These are phyloP conservation scores for Etia nguti DNA, from an alignment of 2,113 vertebrate species.

Conservation along the genomic window DNA sequence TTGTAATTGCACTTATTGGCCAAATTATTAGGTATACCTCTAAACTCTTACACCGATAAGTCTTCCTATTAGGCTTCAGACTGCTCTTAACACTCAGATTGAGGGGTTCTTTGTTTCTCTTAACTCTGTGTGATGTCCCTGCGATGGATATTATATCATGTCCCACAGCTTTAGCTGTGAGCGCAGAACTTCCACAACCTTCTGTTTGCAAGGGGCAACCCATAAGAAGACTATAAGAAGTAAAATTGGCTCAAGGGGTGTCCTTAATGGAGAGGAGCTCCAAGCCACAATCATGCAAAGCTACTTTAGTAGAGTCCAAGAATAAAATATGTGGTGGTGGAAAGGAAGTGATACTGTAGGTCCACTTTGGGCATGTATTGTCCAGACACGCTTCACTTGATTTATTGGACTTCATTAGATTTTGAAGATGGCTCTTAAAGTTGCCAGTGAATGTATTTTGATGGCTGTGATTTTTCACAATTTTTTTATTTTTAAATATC, in stretches of 20 bases:
- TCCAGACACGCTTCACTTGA: not conserved
- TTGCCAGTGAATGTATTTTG: not conserved
- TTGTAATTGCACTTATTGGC: not conserved
- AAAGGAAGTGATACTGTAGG: not conserved
- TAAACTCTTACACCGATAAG: not conserved
- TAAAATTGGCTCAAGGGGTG: not conserved
- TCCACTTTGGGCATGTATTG: not conserved
- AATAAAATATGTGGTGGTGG: not conserved
- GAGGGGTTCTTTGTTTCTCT: not conserved
- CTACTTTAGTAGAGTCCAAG: not conserved
- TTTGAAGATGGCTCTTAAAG: not conserved
- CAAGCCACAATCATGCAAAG: not conserved
- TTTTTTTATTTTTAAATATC: not conserved
- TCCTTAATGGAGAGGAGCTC: not conserved
- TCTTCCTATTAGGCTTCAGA: not conserved
- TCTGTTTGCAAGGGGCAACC: not conserved
- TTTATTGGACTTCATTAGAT: not conserved
- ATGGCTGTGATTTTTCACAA: not conserved
- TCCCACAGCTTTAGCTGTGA: not conserved
- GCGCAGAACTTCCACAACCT: not conserved
- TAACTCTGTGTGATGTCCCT: not conserved
- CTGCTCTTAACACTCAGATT: rapidly evolving
- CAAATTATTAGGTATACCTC: not conserved
- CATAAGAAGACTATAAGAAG: not conserved
- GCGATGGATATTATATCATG: not conserved